Conservation (phyloP, 2,888 invertebrate genomes). For the Harmothoe impar region DNA sequence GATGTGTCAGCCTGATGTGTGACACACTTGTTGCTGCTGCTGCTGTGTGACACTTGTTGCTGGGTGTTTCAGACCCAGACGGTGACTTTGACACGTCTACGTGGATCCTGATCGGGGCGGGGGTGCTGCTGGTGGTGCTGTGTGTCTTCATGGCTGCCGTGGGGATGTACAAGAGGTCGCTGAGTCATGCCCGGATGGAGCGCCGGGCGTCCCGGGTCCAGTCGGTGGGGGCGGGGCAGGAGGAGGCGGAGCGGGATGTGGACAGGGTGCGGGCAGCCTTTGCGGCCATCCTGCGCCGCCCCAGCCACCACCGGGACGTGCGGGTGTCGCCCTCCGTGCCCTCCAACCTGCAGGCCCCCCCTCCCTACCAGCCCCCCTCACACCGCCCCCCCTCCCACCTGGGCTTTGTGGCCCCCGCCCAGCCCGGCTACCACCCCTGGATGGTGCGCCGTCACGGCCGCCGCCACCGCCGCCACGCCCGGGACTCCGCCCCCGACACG, state of each 20-base stretch:
- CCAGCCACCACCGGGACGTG: background rate
- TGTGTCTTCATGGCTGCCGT: background rate
- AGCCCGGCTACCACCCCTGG: conserved; percentile 51
- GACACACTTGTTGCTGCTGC: too few relatives aligned
- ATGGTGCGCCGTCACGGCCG: background rate
- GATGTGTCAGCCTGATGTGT: too few relatives aligned
- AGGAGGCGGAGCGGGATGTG: background rate
- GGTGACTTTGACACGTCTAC: conserved; percentile 6
- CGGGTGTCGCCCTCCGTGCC: background rate
- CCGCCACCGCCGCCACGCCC: background rate
- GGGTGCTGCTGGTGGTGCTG: background rate
- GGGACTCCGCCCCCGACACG: background rate
- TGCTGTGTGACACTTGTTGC: too few relatives aligned
- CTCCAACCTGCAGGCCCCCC: background rate
- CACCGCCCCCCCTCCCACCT: conserved; percentile 18
- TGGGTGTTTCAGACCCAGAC: too few relatives aligned
- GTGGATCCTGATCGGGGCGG: background rate
- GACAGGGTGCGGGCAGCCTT: background rate
- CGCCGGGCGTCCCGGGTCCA: background rate
- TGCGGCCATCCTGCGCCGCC: conserved; percentile 2
- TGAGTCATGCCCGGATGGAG: background rate
- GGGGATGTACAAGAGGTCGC: background rate
- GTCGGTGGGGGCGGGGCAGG: background rate
- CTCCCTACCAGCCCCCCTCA: background rate
- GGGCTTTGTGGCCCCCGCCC: conserved; percentile 32